These are phyloP conservation scores for Tetranychus urticae DNA, from an alignment of 1,140 invertebrate species.

Conservation along the genomic window DNA sequence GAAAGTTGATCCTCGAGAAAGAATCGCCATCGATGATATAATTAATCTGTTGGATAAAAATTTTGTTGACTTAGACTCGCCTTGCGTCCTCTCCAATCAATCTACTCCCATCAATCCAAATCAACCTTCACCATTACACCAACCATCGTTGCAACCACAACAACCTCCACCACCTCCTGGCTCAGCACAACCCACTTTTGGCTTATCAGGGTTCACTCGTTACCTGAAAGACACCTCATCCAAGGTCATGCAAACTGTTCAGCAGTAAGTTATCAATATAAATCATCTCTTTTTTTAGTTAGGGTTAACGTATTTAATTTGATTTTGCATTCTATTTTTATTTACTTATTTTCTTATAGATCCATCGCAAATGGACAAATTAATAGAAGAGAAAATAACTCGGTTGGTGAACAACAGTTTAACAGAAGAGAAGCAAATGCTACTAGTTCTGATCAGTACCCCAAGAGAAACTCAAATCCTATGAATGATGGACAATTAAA, in stretches of 20 bases:
- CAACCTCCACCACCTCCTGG: neutral
- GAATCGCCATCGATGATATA: constrained; percentile 3
- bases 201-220: constrained; percentile 9
- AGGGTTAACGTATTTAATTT: too few relatives aligned
- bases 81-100: constrained; percentile 3
- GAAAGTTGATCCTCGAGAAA: constrained; percentile 8
- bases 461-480: too few relatives aligned
- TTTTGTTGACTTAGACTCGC: constrained; percentile 9
- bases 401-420: too few relatives aligned
- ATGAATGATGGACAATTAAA: too few relatives aligned
- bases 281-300: too few relatives aligned
- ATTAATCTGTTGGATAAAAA: constrained; percentile 5
- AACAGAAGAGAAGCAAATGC: too few relatives aligned
- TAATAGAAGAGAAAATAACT: too few relatives aligned
- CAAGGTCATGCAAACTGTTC: constrained; percentile 86
- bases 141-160: neutral
- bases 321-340: too few relatives aligned
- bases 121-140: neutral
- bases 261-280: constrained; percentile 39
- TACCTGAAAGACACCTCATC: constrained; percentile 79
- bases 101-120: neutral
- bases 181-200: constrained; percentile 3
- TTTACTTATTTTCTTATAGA: too few relatives aligned
- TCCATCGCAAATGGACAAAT: too few relatives aligned
- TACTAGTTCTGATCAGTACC: too few relatives aligned